Evolutionary conservation across 1,140 invertebrate species (phyloP).

Genomic region (Solen grandis): DNA sequence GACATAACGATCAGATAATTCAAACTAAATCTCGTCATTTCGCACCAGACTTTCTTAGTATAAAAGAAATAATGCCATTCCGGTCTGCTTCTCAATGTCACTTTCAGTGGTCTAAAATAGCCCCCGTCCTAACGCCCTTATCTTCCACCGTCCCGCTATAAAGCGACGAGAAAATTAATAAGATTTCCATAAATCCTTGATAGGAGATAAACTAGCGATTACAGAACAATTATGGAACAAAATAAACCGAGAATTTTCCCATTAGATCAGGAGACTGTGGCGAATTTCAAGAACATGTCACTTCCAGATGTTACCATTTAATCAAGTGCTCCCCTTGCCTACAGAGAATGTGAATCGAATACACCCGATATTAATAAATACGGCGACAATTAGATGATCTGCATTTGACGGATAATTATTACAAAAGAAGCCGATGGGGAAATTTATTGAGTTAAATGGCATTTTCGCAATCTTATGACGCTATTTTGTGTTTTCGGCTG

Average conservation of each 20-base stretch:
- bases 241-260: conserved; percentile 47
- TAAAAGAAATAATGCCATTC: too few relatives aligned
- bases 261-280: conserved; percentile 46
- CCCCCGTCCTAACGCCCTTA: too few relatives aligned
- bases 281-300: conserved; percentile 54
- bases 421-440: conserved; percentile 47
- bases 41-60: too few relatives aligned
- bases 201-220: conserved; percentile 45
- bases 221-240: conserved; percentile 53
- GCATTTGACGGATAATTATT: conserved; percentile 55
- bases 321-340: conserved; percentile 39
- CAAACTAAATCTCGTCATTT: too few relatives aligned
- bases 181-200: conserved; percentile 37
- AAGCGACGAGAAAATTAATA: conserved; percentile 31
- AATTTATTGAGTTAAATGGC: conserved; percentile 52
- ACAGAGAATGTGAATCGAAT: conserved; percentile 41
- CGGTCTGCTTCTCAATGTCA: too few relatives aligned
- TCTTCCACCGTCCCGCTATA: too few relatives aligned
- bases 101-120: too few relatives aligned
- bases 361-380: conserved; percentile 48
- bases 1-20: too few relatives aligned
- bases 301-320: conserved; percentile 51
- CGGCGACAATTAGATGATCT: conserved; percentile 43
- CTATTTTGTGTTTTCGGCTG: conserved; percentile 33
- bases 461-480: conserved; percentile 29